Base-by-base conservation (phyloP, 2,113 vertebrate species). In the Gila orcuttii region DNA sequence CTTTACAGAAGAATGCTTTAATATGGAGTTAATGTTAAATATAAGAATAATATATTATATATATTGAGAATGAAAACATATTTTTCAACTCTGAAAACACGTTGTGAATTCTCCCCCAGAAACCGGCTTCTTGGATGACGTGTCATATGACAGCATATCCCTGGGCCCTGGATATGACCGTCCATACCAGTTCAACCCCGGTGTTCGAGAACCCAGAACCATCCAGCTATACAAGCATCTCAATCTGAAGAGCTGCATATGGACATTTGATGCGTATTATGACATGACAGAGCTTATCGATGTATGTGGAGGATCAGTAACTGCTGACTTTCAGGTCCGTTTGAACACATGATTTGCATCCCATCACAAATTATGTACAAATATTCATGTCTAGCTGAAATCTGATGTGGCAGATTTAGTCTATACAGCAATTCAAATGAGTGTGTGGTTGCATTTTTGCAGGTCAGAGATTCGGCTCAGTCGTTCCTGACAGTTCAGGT, bases 201-300 rank as follows among this genome's bases (percentile, higher is more conserved):
- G 62, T 0, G 92, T 98, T 71, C 93, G 98, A 11, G 97, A 99
- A 90, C 89, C 94, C 0, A 97, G 96, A 89, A 97, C 95, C 21
- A 95, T 99, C 91, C 97, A 96, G 91, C 95, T 99, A 3, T 99
- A 99, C 89, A 97, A 97, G 79, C 98, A 99, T 91, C 95, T 99
- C 78, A 99, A 99, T 92, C 96, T 99, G 0, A 99, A 99, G 92
- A 99, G 96, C 95, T 99, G 98, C 88, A 97, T 99, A 89, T 99
- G 98, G 98, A 99, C 97, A 1, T 99, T 99, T 0, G 96, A 99
- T 2, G 97, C 98, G 0, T 99, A 94, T 71, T 99, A 99, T 0
- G 98, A 99, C 93, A 99, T 99, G 98, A 99, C 98, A 0, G 98
- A 99, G 79, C 87, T 99, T 6, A 99, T 99, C 0, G 98, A 99